Percentiles rank a stretch among this genome's conserved stretches.
Evolutionary conservation across 2,113 vertebrate genomes (phyloP).

Genomic region (Semnornis frantzii): DNA sequence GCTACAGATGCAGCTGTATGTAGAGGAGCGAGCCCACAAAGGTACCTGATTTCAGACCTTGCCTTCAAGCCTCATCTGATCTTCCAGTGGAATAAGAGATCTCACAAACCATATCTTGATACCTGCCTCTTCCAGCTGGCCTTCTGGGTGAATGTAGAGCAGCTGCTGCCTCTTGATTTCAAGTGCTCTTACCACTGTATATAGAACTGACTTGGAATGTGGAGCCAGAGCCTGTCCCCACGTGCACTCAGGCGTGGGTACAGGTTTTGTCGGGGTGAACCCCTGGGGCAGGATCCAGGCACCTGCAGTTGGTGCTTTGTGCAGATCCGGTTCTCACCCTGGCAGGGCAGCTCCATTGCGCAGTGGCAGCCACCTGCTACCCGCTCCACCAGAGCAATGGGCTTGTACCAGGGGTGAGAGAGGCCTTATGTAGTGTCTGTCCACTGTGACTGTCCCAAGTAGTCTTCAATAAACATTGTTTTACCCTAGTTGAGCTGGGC

Average conservation of each 20-base stretch:
- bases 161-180: slow-evolving; percentile 55
- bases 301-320: not conserved
- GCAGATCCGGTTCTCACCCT: not conserved
- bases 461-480: slow-evolving; percentile 49
- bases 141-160: slow-evolving; percentile 33
- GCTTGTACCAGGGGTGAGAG: not conserved
- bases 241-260: not conserved
- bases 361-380: not conserved
- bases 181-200: slow-evolving; percentile 76
- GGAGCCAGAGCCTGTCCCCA: slow-evolving; percentile 25
- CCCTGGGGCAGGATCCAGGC: not conserved
- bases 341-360: not conserved
- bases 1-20: slow-evolving; percentile 95
- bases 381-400: not conserved
- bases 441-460: slow-evolving; percentile 17
- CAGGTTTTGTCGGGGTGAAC: not conserved
- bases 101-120: not conserved
- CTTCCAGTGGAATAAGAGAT: slow-evolving; percentile 1
- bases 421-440: slow-evolving; percentile 37
- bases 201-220: slow-evolving; percentile 48
- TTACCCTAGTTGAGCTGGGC: not conserved
- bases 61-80: slow-evolving; percentile 15
- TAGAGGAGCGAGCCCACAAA: slow-evolving; percentile 94
- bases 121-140: not conserved
- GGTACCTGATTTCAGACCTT: slow-evolving; percentile 70